These are phyloP conservation scores for Dicranocentrus wangi DNA, from an alignment of 2,888 invertebrate species.

Conservation along the genomic window DNA sequence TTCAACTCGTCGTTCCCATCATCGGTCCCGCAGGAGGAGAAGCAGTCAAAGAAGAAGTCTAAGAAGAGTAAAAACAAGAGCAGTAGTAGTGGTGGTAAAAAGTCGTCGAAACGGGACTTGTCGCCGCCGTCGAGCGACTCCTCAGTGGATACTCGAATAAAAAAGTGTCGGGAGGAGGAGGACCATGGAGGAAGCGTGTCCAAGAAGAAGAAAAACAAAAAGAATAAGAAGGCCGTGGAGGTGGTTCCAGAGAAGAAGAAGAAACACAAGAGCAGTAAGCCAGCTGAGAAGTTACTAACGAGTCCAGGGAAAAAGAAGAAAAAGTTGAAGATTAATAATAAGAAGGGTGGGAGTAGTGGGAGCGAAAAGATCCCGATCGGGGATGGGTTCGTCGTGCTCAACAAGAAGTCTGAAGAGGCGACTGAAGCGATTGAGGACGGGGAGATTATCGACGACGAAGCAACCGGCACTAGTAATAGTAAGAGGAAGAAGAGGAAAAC, in stretches of 20 bases:
- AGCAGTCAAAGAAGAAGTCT: conserved; percentile 58
- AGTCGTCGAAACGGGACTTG: conserved; percentile 13
- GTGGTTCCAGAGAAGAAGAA: conserved; percentile 57
- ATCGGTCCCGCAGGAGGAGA: conserved; percentile 73
- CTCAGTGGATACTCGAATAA: no score
- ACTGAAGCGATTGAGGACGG: conserved; percentile 74
- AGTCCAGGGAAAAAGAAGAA: conserved; percentile 36
- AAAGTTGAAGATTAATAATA: conserved; percentile 21
- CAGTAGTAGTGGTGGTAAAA: conserved; percentile 75
- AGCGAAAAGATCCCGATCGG: conserved; percentile 33
- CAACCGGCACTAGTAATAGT: no score
- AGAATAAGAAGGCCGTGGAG: not conserved
- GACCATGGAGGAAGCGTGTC: not conserved
- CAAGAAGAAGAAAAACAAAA: not conserved
- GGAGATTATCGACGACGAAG: conserved; percentile 77
- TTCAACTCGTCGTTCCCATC: conserved; percentile 73
- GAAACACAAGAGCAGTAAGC: conserved; percentile 58
- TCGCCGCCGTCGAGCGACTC: conserved; percentile 45
- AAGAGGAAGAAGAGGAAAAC: conserved; percentile 78
- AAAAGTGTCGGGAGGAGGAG: no score
- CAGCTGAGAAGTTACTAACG: conserved; percentile 21
- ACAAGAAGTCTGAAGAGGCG: conserved; percentile 10
- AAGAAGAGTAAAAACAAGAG: conserved; percentile 71
- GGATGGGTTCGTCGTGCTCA: conserved; percentile 39
- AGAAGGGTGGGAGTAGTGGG: conserved; percentile 28